Evolutionary conservation across 2,113 vertebrate species (phyloP).

Genomic region (Hypocryptadius cinnamomeus): DNA sequence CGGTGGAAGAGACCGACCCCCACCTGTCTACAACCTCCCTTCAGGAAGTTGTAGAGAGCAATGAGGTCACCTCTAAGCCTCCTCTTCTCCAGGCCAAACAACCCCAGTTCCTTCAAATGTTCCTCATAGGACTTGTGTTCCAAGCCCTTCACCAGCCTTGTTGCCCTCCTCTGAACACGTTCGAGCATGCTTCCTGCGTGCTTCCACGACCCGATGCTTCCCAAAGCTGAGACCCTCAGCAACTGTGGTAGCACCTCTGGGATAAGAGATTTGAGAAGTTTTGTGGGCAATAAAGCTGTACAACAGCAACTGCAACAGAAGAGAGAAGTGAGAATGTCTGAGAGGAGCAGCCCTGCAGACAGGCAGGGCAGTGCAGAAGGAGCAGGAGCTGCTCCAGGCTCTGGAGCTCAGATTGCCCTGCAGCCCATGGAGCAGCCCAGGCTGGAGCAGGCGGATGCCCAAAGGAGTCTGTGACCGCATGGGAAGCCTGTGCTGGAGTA

Average conservation of each 20-base stretch:
- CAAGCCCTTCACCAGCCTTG: no score
- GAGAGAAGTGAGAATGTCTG: rapidly evolving
- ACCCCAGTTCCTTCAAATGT: no score
- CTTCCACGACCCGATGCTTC: rapidly evolving
- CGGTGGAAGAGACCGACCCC: no score
- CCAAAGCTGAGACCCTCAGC: neutral
- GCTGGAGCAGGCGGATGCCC: neutral
- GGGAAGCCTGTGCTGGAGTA: rapidly evolving
- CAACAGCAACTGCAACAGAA: neutral
- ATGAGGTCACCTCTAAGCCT: no score
- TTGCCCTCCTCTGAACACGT: no score
- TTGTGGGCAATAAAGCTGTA: neutral
- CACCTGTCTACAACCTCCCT: no score
- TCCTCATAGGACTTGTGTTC: no score
- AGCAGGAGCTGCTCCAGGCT: neutral
- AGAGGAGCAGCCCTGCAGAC: neutral
- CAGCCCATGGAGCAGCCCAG: neutral
- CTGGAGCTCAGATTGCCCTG: neutral
- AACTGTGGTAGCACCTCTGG: neutral
- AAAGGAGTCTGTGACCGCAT: no score
- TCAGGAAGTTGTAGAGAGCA: no score
- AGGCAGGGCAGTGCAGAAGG: neutral
- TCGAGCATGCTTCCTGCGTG: no score
- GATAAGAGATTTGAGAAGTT: neutral
- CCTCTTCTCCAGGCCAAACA: no score